A percentile compares a stretch with the other conserved stretches of the same genome.
Conservation (phyloP, 2,113 vertebrate genomes). For the Leucoraja erinaceus region DNA sequence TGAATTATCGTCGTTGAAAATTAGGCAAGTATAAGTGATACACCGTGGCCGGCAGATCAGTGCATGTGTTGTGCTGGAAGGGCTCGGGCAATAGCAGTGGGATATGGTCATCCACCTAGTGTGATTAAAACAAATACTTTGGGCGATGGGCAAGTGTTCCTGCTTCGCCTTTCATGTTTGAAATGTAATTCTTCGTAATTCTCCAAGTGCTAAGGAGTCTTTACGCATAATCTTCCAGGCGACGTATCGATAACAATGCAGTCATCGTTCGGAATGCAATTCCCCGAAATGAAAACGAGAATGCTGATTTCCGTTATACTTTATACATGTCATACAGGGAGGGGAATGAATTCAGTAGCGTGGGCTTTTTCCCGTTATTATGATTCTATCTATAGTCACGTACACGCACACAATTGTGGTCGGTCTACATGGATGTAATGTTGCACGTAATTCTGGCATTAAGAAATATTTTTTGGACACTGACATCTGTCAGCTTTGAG, state of each 20-base stretch:
- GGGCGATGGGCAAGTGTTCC: no score
- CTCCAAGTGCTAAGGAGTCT: neutral
- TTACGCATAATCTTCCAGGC: neutral
- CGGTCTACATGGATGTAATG: neutral
- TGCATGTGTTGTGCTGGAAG: neutral
- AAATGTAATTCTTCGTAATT: neutral
- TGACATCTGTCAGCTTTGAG: neutral
- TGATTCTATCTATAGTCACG: neutral
- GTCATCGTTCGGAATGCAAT: neutral
- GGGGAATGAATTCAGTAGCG: neutral
- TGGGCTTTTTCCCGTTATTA: neutral
- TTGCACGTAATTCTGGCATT: neutral
- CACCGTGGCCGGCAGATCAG: neutral
- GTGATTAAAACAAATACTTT: neutral
- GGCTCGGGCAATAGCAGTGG: slow-evolving; percentile 12
- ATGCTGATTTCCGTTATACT: neutral
- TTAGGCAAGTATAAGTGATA: neutral
- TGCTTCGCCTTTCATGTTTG: neutral
- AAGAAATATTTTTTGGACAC: neutral
- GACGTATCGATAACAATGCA: slow-evolving; percentile 25
- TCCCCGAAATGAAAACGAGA: neutral
- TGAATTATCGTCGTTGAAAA: neutral
- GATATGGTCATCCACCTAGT: neutral
- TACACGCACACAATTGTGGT: neutral
- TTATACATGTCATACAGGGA: neutral